A percentile compares a stretch with the other conserved stretches of the same genome.
These are phyloP conservation scores for Luehdorfia chinensis DNA, from an alignment of 1,140 invertebrate species.

Conservation along the genomic window DNA sequence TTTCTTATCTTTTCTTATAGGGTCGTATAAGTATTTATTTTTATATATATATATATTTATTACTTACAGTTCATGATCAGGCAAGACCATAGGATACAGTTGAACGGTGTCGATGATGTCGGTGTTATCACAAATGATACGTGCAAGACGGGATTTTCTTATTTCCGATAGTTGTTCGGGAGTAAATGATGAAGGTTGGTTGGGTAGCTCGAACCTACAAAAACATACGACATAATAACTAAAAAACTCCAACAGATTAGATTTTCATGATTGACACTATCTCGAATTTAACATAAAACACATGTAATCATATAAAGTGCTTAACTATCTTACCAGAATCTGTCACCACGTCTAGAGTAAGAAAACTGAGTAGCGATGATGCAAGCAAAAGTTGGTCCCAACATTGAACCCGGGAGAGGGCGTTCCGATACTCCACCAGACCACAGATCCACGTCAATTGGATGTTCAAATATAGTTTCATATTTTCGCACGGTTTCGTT, in stretches of 20 bases:
- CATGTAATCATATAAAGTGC: not conserved
- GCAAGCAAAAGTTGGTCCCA: conserved; percentile 97
- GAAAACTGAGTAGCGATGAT: conserved; percentile 98
- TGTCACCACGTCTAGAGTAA: conserved; percentile 92
- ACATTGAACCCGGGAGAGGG: conserved; percentile 90
- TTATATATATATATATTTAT: too few relatives aligned
- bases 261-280: too few relatives aligned
- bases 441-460: conserved; percentile 94
- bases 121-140: conserved; percentile 96
- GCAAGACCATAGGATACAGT: conserved; percentile 94
- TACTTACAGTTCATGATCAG: conserved; percentile 94
- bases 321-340: conserved; percentile 89
- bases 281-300: not conserved
- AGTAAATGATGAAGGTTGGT: conserved; percentile 94
- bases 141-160: conserved; percentile 89
- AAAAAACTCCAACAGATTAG: too few relatives aligned
- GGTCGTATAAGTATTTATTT: too few relatives aligned
- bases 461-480: conserved; percentile 79
- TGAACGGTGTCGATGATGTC: conserved; percentile 95
- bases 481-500: conserved; percentile 90
- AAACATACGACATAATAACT: conserved; percentile 10
- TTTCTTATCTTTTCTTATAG: too few relatives aligned
- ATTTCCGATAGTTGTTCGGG: conserved; percentile 94
- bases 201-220: conserved; percentile 89
- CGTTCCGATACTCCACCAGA: conserved; percentile 95